Evolutionary conservation across 2,797 vertebrate genomes (phyloP), one percentile per base, ranked within the genome.

Genomic region (Picus viridis): DNA sequence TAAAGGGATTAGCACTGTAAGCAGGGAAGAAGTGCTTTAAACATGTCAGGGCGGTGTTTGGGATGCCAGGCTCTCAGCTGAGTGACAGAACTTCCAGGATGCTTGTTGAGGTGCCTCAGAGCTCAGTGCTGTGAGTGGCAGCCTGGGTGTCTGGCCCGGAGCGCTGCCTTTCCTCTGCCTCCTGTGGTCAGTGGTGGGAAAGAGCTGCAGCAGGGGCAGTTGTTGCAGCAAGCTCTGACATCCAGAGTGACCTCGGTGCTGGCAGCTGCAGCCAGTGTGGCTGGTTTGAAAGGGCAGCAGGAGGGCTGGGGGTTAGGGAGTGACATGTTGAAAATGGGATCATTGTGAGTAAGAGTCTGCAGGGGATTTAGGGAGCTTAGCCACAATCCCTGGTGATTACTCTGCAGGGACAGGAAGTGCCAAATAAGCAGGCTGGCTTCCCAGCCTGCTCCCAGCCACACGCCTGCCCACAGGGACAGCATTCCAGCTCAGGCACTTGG

Each of bases 311-410:
- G 74, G 86, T 90, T 82, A 36, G 0, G 4, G 74, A 94, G 89
- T 76, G 68, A 53, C 91, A 62, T 45, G 81, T 86, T 79, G 73
- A n/a, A 92, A 92, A 94, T 74, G 90, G 86, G 91, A 96, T 95
- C 89, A 74, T 57, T 88, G 81, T 91, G 94, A 93, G 88, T 10
- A 90, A 90, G 92, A 95, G 94, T 56, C 93, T 93, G 89, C 89
- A 78, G 83, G 90, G 94, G 92, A 95, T 95, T 94, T 94, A 78
- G 90, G 90, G 82, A 92, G 94, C 89, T 96, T 94, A 96, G 36
- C 43, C 41, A 16, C 90, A 95, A 94, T 96, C 92, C 94, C 7
- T 0, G 70, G 87, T 43, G 92, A 94, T 96, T 94, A 90, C 79
- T 93, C 34, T 83, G 84, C 57, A 7, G 73, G 90, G 82, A 81